Evolutionary conservation across 2,888 invertebrate species (phyloP).

Genomic region (Dasypolia templi): DNA sequence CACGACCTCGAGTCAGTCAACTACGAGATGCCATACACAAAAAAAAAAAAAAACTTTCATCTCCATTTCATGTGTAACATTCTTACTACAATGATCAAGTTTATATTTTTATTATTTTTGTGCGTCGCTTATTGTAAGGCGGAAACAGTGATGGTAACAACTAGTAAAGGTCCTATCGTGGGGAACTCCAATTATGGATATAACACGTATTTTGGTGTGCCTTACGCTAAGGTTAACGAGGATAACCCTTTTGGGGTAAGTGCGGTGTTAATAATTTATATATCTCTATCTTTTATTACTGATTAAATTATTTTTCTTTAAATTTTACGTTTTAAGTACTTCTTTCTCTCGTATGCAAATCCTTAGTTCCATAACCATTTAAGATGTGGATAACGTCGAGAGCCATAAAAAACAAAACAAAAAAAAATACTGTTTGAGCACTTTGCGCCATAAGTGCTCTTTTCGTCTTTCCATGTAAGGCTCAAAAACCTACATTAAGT

Average conservation of each 20-base stretch:
- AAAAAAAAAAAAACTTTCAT: too few species aligned
- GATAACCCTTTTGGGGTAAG: slow-evolving; percentile 81
- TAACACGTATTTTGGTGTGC: slow-evolving; percentile 80
- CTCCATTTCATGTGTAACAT: slow-evolving; percentile 28
- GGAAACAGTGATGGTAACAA: slow-evolving; percentile 61
- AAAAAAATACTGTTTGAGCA: too few species aligned
- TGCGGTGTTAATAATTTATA: slow-evolving; percentile 12
- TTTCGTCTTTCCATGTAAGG: too few species aligned
- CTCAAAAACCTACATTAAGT: too few species aligned
- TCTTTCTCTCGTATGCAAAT: too few species aligned
- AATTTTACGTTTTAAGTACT: background rate
- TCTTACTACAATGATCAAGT: slow-evolving; percentile 32
- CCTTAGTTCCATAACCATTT: background rate
- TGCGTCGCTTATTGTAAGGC: slow-evolving; percentile 8
- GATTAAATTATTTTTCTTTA: background rate
- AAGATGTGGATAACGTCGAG: background rate
- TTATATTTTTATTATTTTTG: slow-evolving; percentile 21
- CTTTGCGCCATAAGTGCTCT: too few species aligned
- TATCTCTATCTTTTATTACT: background rate
- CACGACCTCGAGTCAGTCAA: too few species aligned
- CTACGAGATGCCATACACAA: too few species aligned
- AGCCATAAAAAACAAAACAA: too few species aligned
- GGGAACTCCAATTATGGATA: slow-evolving; percentile 74
- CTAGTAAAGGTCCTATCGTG: slow-evolving; percentile 70
- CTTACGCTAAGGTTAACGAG: slow-evolving; percentile 78